Conservation (phyloP, 2,113 vertebrate species). For the zebrafish (Danio rerio) region DNA sequence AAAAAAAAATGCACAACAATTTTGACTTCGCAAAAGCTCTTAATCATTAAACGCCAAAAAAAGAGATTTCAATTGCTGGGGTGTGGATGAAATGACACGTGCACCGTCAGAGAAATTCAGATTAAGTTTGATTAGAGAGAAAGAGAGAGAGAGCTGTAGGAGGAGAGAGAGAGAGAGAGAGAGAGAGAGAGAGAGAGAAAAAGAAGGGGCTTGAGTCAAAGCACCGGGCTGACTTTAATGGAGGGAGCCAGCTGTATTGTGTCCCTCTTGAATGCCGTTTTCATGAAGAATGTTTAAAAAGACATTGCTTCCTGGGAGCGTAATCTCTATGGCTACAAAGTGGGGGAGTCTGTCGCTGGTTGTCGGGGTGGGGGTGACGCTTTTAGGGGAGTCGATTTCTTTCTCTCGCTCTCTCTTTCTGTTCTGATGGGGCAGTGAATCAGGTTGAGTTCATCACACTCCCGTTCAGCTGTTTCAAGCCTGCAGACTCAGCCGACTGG, state of each 20-base stretch:
- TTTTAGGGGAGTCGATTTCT: conserved; percentile 51
- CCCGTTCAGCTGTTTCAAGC: conserved; percentile 31
- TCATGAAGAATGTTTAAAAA: conserved; percentile 61
- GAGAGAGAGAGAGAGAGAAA: conserved; percentile 30
- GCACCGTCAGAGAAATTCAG: conserved; percentile 31
- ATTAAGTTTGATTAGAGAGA: conserved; percentile 41
- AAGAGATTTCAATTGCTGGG: neutral
- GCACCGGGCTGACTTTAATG: conserved; percentile 46
- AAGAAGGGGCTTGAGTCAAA: conserved; percentile 41
- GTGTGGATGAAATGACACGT: conserved; percentile 7
- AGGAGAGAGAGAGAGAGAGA: conserved; percentile 5
- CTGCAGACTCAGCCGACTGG: conserved; percentile 34
- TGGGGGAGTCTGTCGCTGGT: conserved; percentile 46
- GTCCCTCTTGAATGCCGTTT: conserved; percentile 59
- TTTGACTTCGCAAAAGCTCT: too few species aligned
- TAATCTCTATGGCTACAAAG: conserved; percentile 63
- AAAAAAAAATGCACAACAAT: too few species aligned
- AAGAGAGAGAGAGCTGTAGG: conserved; percentile 27
- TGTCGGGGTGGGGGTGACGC: conserved; percentile 49
- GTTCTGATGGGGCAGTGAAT: conserved; percentile 33
- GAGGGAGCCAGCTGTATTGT: conserved; percentile 63
- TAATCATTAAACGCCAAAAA: too few species aligned
- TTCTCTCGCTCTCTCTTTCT: conserved; percentile 46
- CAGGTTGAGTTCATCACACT: conserved; percentile 36
- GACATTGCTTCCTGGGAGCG: conserved; percentile 63